Conservation (phyloP, 2,797 vertebrate genomes). For the Novumbra hubbsi region DNA sequence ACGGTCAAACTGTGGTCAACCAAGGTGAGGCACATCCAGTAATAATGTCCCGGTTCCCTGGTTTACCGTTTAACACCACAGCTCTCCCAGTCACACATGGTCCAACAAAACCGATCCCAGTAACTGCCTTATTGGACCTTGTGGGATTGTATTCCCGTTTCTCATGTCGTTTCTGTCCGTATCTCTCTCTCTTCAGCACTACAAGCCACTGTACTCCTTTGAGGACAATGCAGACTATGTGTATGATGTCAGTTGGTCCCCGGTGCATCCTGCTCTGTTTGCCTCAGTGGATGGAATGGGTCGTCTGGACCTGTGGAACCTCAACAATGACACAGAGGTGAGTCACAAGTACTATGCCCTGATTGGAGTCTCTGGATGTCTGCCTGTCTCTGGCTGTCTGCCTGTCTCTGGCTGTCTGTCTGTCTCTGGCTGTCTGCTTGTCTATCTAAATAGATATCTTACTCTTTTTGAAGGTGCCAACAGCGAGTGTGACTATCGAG, state of each 20-base stretch:
- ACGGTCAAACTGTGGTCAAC: conserved; percentile 88
- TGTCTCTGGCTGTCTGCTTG: too few relatives aligned
- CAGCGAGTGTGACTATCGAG: conserved; percentile 83
- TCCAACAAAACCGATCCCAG: neutral
- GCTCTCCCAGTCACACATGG: neutral
- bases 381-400: too few relatives aligned
- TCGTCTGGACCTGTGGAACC: conserved; percentile 86
- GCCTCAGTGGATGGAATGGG: conserved; percentile 89
- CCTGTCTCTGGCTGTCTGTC: too few relatives aligned
- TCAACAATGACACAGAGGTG: conserved; percentile 88
- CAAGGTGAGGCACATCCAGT: conserved; percentile 73
- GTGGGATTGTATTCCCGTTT: neutral
- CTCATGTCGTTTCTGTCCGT: conserved; percentile 22
- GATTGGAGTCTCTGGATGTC: too few relatives aligned
- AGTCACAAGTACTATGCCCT: conserved; percentile 41
- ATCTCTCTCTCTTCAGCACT: conserved; percentile 64
- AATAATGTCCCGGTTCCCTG: neutral
- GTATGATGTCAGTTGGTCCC: conserved; percentile 89
- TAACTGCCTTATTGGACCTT: neutral
- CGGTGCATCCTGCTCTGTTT: conserved; percentile 84
- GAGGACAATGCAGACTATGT: conserved; percentile 89
- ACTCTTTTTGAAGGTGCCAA: conserved; percentile 75
- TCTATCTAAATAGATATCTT: too few relatives aligned
- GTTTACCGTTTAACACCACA: neutral
- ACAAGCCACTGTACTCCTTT: conserved; percentile 88